Evolutionary conservation across 37 sponge, comb jelly and placozoan genomes (phyloP).

Genomic region (Tethya wilhelma): DNA sequence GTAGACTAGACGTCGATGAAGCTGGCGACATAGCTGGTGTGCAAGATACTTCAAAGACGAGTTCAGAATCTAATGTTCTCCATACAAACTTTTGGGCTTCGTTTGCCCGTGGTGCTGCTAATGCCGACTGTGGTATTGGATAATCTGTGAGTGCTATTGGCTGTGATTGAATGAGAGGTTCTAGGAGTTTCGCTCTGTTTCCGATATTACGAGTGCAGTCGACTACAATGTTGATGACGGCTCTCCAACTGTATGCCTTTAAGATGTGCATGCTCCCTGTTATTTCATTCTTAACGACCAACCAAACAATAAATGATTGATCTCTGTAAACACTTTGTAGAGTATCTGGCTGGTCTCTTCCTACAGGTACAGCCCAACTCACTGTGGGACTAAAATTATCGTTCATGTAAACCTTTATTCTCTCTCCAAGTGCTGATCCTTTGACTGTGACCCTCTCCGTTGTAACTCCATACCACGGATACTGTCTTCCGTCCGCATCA

Average conservation of each 20-base stretch:
- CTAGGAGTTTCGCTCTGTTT: constrained; percentile 69
- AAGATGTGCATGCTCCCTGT: constrained; percentile 33
- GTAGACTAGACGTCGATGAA: constrained; percentile 5
- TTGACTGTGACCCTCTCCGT: constrained; percentile 73
- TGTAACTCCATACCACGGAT: constrained; percentile 91
- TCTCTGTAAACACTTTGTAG: constrained; percentile 75
- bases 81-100: constrained; percentile 94
- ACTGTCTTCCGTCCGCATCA: constrained; percentile 89
- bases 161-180: constrained; percentile 66
- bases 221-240: constrained; percentile 84
- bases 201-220: constrained; percentile 60
- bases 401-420: constrained; percentile 67
- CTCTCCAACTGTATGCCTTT: constrained; percentile 75
- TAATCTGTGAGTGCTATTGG: constrained; percentile 59
- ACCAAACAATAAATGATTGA: constrained; percentile 82
- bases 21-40: constrained; percentile 55
- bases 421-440: constrained; percentile 50
- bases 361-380: constrained; percentile 90
- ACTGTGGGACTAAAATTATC: constrained; percentile 91
- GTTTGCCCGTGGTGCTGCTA: constrained; percentile 80
- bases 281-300: constrained; percentile 81
- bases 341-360: constrained; percentile 86
- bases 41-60: constrained; percentile 79
- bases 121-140: constrained; percentile 63
- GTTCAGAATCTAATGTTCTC: constrained; percentile 74